Evolutionary conservation across 2,888 invertebrate species (phyloP).

Genomic region (Eupithecia subumbrata): DNA sequence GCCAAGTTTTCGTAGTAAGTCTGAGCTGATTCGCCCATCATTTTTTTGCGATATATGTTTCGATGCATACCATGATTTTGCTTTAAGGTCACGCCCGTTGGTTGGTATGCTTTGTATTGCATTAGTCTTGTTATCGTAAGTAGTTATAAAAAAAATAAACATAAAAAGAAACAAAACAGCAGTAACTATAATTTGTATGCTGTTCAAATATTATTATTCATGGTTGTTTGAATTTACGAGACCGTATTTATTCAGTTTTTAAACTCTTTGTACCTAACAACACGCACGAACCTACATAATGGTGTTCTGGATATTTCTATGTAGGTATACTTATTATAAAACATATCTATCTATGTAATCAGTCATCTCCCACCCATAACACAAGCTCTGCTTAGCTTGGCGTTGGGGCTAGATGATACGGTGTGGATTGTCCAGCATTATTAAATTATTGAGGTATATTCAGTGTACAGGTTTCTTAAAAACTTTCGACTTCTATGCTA

Average conservation of each 20-base stretch:
- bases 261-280: neutral
- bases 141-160: neutral
- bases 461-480: no score
- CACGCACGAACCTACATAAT: neutral
- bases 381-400: no score
- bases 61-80: neutral
- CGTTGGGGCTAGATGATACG: no score
- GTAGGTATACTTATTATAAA: no score
- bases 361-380: no score
- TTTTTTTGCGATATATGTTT: neutral
- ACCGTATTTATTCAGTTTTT: slow-evolving; percentile 10
- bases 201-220: slow-evolving; percentile 4
- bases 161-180: neutral
- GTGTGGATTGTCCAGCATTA: no score
- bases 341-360: no score
- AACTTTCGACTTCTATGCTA: no score
- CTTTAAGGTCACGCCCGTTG: neutral
- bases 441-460: no score
- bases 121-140: neutral
- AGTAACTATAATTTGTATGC: neutral
- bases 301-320: no score
- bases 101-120: neutral
- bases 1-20: no score
- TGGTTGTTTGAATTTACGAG: neutral
- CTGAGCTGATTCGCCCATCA: neutral